Conservation (phyloP, 2,888 invertebrate species). For the Ectemnius cavifrons region DNA sequence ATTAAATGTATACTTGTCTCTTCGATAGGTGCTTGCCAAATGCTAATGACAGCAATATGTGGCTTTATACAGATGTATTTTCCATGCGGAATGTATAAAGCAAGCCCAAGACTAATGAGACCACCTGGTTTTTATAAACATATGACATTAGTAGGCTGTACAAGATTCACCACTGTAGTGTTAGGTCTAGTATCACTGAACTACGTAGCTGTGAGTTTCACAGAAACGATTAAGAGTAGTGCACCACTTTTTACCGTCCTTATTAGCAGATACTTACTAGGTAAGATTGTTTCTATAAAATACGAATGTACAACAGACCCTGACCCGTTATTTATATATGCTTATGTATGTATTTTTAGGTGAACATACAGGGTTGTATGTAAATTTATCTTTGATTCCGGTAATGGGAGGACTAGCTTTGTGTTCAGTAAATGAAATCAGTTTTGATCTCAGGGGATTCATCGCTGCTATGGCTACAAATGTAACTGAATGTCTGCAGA, state of each 20-base stretch:
- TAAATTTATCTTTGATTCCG: slow-evolving; percentile 86
- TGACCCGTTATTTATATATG: background rate
- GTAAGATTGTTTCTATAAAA: slow-evolving; percentile 71
- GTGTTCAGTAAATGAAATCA: slow-evolving; percentile 88
- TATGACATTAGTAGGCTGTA: slow-evolving; percentile 86
- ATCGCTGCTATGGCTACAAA: slow-evolving; percentile 88
- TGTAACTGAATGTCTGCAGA: slow-evolving; percentile 88
- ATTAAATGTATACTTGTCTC: slow-evolving; percentile 15
- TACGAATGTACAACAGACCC: background rate
- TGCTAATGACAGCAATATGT: slow-evolving; percentile 86
- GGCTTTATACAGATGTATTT: slow-evolving; percentile 87
- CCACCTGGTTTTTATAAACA: slow-evolving; percentile 86
- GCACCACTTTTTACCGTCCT: slow-evolving; percentile 89
- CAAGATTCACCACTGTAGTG: slow-evolving; percentile 86
- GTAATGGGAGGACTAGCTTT: slow-evolving; percentile 88
- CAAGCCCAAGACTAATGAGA: slow-evolving; percentile 80
- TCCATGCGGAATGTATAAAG: slow-evolving; percentile 86
- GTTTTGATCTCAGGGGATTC: slow-evolving; percentile 86
- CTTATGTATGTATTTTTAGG: slow-evolving; percentile 76
- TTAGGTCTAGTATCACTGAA: slow-evolving; percentile 86
- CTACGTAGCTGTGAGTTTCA: slow-evolving; percentile 89
- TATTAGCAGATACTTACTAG: slow-evolving; percentile 83
- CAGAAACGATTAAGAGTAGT: slow-evolving; percentile 89
- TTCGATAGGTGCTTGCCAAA: slow-evolving; percentile 85
- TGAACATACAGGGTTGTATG: slow-evolving; percentile 84